Base-by-base conservation (phyloP, 2,797 vertebrate species). In the Thalassophryne amazonica region DNA sequence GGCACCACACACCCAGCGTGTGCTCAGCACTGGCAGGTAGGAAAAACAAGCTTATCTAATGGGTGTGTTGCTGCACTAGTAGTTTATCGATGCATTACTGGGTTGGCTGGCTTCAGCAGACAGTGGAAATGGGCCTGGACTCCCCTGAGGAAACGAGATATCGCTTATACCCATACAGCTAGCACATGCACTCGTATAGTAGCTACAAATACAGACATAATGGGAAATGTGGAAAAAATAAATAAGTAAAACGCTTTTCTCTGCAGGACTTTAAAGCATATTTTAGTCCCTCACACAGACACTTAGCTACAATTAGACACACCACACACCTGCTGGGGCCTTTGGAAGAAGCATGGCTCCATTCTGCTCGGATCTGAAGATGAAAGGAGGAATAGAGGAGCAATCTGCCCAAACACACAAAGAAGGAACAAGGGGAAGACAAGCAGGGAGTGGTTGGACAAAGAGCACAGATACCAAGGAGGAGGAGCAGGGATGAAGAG, bases 31-130 rank as follows among this genome's bases (percentile, higher is more conserved):
- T 55, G 48, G 52, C 67, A 83, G 78, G 82, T 82, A 76, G 62
- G 76, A 63, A 20, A 22, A 51, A 52, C 13, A 49, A 42, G 22
- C 25, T 2, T 39, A 20, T 67, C 7, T 16, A 24, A 47, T 42
- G 15, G 39, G 25, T 43, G 47, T 43, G 16, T 62, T 60, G 66
- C 40, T 43, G 33, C 37, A 47, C 72, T 87, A 79, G 88, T 86
- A 86, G 85, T 85, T 86, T 86, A 88, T 89, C 76, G 68, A 87
- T 86, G 80, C 68, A 63, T 60, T 85, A 52, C 66, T 80, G 47
- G 69, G 65, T 69, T 66, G 69, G 68, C 80, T 78, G 66, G 80
- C 65, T 68, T 60, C 69, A 75, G 64, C 81, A 81, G 77, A 76
- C 80, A 69, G 75, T 81, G 80, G 82, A 88, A 89, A 87, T 86